Evolutionary conservation across 1,140 invertebrate genomes (phyloP).

Genomic region (Dendroctonus valens): DNA sequence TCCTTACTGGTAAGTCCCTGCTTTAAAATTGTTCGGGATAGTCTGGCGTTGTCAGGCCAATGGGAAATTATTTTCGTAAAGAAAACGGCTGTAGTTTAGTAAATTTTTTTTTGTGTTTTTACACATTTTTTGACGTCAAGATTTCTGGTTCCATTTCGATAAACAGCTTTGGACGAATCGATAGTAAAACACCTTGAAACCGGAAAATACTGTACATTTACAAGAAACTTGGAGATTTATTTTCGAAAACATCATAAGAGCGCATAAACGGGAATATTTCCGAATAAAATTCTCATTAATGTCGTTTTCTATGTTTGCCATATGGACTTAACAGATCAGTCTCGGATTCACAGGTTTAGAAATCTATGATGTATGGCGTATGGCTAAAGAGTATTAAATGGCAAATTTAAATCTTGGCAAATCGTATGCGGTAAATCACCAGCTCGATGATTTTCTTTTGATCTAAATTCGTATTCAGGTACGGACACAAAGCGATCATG

Average conservation of each 20-base stretch:
- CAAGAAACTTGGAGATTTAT: too few relatives aligned
- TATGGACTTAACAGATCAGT: background rate
- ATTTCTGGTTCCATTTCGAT: too few relatives aligned
- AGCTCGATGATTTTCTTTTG: constrained; percentile 14
- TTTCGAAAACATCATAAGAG: background rate
- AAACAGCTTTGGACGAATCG: too few relatives aligned
- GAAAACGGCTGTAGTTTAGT: too few relatives aligned
- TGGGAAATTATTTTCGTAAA: too few relatives aligned
- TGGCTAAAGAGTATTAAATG: constrained; percentile 21
- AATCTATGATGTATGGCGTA: constrained; percentile 12
- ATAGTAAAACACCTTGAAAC: background rate
- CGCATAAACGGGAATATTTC: background rate
- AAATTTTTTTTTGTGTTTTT: too few relatives aligned
- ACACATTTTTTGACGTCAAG: too few relatives aligned
- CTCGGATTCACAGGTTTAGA: background rate
- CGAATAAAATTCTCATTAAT: background rate
- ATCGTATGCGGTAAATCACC: constrained; percentile 17
- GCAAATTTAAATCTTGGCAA: constrained; percentile 24
- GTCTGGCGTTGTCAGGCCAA: too few relatives aligned
- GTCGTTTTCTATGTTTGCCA: background rate
- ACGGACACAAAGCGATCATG: background rate
- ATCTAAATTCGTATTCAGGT: constrained; percentile 18
- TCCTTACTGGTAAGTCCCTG: too few relatives aligned
- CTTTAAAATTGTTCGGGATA: too few relatives aligned
- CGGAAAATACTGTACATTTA: too few relatives aligned